These are phyloP conservation scores for Diplolepis rosae DNA, from an alignment of 2,888 invertebrate genomes.

Conservation along the genomic window DNA sequence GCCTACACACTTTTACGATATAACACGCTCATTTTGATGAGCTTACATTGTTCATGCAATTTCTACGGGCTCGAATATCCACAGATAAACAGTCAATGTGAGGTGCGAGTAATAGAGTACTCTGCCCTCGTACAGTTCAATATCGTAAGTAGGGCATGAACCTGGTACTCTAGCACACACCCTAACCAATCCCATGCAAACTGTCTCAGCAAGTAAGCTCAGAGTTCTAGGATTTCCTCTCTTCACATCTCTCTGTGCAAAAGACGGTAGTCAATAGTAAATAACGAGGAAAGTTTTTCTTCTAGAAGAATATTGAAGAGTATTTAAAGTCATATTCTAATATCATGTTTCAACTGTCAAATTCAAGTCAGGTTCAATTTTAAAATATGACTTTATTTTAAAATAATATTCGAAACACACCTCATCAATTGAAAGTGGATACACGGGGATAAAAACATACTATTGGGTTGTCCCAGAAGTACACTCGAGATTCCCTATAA, in stretches of 20 bases:
- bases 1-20: neutral
- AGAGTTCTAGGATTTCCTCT: neutral
- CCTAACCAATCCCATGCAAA: slow-evolving; percentile 18
- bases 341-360: no score
- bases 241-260: neutral
- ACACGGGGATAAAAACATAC: no score
- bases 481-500: no score
- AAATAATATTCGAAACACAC: no score
- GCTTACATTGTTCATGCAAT: neutral
- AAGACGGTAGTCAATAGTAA: neutral
- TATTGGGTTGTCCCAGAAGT: no score
- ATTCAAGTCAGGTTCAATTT: no score
- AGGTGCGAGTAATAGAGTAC: neutral
- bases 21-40: neutral
- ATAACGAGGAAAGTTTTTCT: neutral
- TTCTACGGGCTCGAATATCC: neutral
- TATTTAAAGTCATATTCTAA: neutral
- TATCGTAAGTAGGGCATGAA: slow-evolving; percentile 68
- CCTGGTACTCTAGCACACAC: slow-evolving; percentile 48
- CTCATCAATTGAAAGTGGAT: no score
- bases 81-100: neutral
- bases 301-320: neutral
- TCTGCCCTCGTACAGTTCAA: slow-evolving; percentile 55
- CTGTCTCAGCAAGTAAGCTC: neutral
- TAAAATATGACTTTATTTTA: no score